These are phyloP conservation scores for Danaus plexippus DNA, from an alignment of 1,140 invertebrate genomes.

Conservation along the genomic window DNA sequence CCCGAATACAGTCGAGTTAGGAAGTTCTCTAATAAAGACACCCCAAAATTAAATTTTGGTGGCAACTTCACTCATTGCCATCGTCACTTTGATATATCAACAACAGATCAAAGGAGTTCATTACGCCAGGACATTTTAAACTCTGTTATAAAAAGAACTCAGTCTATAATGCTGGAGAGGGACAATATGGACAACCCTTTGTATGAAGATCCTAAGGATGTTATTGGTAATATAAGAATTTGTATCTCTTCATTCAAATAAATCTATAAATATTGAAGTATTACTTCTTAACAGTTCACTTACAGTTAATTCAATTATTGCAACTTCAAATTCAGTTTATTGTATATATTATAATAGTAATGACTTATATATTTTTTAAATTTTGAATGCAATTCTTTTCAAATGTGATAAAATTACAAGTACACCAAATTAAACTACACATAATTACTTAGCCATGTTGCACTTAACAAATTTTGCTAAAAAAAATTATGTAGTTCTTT, in stretches of 20 bases:
- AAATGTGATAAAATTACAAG: background rate
- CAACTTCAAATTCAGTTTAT: too few relatives aligned
- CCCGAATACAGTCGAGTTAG: slow-evolving; percentile 29
- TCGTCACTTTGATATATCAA: slow-evolving; percentile 38
- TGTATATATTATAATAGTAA: too few relatives aligned
- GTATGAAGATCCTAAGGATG: slow-evolving; percentile 59
- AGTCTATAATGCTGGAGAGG: slow-evolving; percentile 33
- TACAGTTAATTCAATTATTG: too few relatives aligned
- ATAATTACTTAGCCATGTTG: too few relatives aligned
- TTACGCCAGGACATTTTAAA: slow-evolving; percentile 48
- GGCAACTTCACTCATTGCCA: slow-evolving; percentile 44
- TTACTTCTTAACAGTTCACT: too few relatives aligned
- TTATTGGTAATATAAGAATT: slow-evolving; percentile 33
- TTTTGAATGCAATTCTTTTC: background rate
- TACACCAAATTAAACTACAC: too few relatives aligned
- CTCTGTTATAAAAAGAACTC: slow-evolving; percentile 41
- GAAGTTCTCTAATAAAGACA: slow-evolving; percentile 22
- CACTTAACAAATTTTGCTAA: too few relatives aligned
- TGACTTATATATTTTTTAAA: too few relatives aligned
- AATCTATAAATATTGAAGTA: too few relatives aligned
- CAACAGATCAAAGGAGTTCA: slow-evolving; percentile 30
- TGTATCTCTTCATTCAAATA: too few relatives aligned
- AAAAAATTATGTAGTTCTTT: too few relatives aligned
- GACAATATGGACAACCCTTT: slow-evolving; percentile 38
- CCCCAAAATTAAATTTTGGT: slow-evolving; percentile 36